Evolutionary conservation across 2,888 invertebrate genomes (phyloP).

Genomic region (Argyresthia goedartella): DNA sequence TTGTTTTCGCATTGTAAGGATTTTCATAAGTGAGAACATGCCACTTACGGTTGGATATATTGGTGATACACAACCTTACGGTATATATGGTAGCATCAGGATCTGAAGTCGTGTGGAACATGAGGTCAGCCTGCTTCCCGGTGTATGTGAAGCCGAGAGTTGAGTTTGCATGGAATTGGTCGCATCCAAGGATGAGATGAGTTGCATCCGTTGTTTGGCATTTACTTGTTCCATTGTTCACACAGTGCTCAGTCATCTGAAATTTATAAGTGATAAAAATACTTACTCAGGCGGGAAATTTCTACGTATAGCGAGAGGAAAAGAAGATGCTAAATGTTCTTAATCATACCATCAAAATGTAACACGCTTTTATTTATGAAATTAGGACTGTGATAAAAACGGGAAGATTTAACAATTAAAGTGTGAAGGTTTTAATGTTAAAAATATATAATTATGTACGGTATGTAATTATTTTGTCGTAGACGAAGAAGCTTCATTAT

Average conservation of each 20-base stretch:
- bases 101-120: background rate
- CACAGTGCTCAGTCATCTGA: conserved; percentile 2
- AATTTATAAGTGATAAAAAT: no score
- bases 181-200: background rate
- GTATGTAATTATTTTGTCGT: no score
- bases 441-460: no score
- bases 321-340: no score
- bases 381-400: no score
- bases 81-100: background rate
- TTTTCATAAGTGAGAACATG: background rate
- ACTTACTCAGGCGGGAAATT: no score
- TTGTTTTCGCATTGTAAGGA: background rate
- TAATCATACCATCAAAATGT: no score
- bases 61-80: background rate
- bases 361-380: no score
- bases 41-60: background rate
- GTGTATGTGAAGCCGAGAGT: background rate
- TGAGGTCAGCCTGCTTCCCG: background rate
- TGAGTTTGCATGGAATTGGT: background rate
- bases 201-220: background rate
- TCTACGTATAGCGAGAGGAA: no score
- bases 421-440: no score
- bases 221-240: background rate
- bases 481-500: no score
- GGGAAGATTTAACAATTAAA: no score